Evolutionary conservation across 1,140 invertebrate species (phyloP).

Genomic region (Bombus huntii): DNA sequence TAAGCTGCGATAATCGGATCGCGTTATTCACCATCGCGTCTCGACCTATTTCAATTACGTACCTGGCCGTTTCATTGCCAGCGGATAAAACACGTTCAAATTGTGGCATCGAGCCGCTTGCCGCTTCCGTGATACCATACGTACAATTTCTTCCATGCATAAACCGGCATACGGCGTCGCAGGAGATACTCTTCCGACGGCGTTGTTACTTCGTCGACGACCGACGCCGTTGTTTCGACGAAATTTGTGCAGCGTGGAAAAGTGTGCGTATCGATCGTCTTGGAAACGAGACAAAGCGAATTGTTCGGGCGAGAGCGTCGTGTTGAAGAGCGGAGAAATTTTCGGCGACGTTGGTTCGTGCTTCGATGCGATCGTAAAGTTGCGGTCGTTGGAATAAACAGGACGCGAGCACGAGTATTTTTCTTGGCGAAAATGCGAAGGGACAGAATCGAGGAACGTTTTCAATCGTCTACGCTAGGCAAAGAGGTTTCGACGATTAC

Average conservation of each 20-base stretch:
- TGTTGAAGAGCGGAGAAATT: neutral
- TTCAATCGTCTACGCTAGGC: neutral
- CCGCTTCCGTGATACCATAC: neutral
- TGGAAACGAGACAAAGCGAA: neutral
- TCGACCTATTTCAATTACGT: slow-evolving; percentile 9
- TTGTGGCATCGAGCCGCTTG: neutral
- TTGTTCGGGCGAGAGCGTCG: neutral
- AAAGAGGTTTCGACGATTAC: slow-evolving; percentile 11
- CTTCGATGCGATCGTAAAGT: neutral
- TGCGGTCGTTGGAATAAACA: neutral
- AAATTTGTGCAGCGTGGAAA: neutral
- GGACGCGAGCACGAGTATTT: neutral
- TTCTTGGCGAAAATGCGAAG: neutral
- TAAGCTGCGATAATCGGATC: slow-evolving; percentile 10
- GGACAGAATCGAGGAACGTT: neutral
- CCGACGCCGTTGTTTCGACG: neutral
- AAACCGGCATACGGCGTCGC: too few species aligned
- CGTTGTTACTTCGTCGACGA: neutral
- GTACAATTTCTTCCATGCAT: neutral
- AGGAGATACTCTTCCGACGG: neutral
- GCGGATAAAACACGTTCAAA: neutral
- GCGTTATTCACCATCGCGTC: slow-evolving; percentile 9
- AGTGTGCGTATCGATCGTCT: neutral
- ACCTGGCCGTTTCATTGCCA: neutral
- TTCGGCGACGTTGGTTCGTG: neutral